Evolutionary conservation across 2,797 vertebrate genomes (phyloP).

Genomic region (Siniperca obscura): DNA sequence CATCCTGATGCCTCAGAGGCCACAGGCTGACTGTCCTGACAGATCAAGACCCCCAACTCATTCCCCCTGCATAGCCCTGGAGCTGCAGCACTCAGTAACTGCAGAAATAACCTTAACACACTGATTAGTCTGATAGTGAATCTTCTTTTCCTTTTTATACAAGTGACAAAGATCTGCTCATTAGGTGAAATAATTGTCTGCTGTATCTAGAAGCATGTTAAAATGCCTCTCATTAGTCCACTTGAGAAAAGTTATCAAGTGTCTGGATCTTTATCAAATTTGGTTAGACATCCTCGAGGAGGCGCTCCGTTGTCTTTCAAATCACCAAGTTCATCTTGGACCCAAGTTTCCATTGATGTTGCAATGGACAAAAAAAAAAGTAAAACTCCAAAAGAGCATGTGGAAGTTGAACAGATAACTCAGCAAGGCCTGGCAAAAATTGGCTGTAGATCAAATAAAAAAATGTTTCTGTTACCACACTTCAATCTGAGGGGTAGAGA

Average conservation of each 20-base stretch:
- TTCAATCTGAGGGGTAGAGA: background rate
- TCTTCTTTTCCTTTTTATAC: conserved; percentile 10
- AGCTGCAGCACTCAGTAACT: conserved; percentile 56
- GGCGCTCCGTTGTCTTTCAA: background rate
- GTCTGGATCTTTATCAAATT: background rate
- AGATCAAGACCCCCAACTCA: background rate
- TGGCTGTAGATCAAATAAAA: conserved; percentile 1
- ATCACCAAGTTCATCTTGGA: background rate
- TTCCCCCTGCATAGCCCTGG: conserved; percentile 24
- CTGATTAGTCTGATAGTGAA: conserved; percentile 24
- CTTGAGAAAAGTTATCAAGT: conserved; percentile 11
- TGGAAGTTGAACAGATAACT: background rate
- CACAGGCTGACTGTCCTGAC: conserved; percentile 38
- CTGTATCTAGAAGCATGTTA: conserved; percentile 7
- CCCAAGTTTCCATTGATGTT: background rate
- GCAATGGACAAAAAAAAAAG: background rate
- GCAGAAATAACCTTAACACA: conserved; percentile 36
- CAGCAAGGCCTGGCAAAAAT: background rate
- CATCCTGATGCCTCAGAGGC: conserved; percentile 54
- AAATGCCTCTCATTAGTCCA: conserved; percentile 20
- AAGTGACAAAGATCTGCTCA: conserved; percentile 14
- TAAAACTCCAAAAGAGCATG: background rate
- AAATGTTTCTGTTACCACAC: background rate
- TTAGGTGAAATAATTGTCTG: background rate
- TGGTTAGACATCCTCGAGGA: background rate